phyloP scores from a whole-genome alignment of 2,888 invertebrate genomes.

The Fragum fragum region DNA sequence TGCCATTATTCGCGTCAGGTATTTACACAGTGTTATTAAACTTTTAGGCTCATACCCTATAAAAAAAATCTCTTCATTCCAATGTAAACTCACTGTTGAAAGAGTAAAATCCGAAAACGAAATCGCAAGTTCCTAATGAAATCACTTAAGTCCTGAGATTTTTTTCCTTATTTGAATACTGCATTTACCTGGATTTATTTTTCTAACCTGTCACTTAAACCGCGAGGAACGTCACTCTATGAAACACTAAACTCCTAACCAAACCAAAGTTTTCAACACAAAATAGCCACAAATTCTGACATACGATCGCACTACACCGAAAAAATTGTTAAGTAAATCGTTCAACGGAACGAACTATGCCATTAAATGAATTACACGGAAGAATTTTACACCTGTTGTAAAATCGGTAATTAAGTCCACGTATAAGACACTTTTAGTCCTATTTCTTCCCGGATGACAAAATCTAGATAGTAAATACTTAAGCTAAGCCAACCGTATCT shows the following conservation, averaged over 20 bases:
- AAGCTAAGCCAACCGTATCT: background rate
- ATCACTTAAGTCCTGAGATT: too few relatives aligned
- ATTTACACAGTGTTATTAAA: too few relatives aligned
- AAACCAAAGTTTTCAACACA: conserved; percentile 25
- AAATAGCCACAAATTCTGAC: conserved; percentile 1
- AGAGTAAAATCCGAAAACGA: too few relatives aligned
- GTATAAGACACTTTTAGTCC: background rate
- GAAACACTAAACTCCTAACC: conserved; percentile 17
- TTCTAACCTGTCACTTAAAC: background rate
- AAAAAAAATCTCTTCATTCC: too few relatives aligned
- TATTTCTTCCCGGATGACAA: background rate
- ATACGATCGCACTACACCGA: conserved; percentile 22
- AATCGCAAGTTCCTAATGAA: too few relatives aligned
- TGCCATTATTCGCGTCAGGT: too few relatives aligned
- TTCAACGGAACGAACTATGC: conserved; percentile 27
- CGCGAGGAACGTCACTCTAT: background rate
- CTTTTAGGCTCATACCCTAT: too few relatives aligned
- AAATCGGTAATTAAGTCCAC: conserved; percentile 8
- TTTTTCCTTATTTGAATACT: too few relatives aligned
- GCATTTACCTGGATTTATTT: background rate
- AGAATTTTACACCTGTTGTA: conserved; percentile 9
- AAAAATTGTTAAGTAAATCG: conserved; percentile 17
- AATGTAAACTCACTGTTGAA: too few relatives aligned
- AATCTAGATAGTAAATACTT: background rate
- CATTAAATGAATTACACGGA: background rate